phyloP scores from a whole-genome alignment of 2,797 vertebrate genomes.

The Sphenodon punctatus region DNA sequence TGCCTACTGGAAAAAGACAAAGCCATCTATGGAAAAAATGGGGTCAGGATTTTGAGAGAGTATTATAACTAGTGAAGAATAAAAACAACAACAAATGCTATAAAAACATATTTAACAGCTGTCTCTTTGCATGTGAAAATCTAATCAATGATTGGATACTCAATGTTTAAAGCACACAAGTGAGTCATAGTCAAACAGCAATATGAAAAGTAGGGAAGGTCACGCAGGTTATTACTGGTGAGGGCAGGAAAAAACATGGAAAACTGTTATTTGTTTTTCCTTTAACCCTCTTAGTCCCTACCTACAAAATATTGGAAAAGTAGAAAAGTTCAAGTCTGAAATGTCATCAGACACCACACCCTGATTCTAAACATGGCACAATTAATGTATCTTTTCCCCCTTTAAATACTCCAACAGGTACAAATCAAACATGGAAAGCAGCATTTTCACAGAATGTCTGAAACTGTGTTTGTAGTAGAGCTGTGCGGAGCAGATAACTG shows the following conservation, averaged over 20 bases:
- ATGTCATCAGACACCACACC: slow-evolving; percentile 2
- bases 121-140: slow-evolving; percentile 30
- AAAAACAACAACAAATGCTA: slow-evolving; percentile 20
- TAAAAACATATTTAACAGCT: slow-evolving; percentile 30
- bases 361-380: slow-evolving; percentile 2
- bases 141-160: slow-evolving; percentile 41
- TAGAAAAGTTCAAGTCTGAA: slow-evolving; percentile 24
- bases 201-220: slow-evolving; percentile 17
- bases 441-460: background rate
- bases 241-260: slow-evolving; percentile 48
- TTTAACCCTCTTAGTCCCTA: slow-evolving; percentile 32
- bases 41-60: background rate
- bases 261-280: slow-evolving; percentile 71
- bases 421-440: slow-evolving; percentile 7
- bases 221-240: slow-evolving; percentile 7
- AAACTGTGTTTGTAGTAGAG: slow-evolving; percentile 16
- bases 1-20: slow-evolving; percentile 59
- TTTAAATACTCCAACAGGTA: background rate
- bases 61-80: slow-evolving; percentile 5
- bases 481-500: slow-evolving; percentile 32
- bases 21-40: slow-evolving; percentile 49
- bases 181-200: slow-evolving; percentile 30
- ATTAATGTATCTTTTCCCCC: background rate
- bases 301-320: slow-evolving; percentile 19
- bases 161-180: slow-evolving; percentile 20